Conservation (phyloP, 2,797 vertebrate species). For the Sphenodon punctatus region DNA sequence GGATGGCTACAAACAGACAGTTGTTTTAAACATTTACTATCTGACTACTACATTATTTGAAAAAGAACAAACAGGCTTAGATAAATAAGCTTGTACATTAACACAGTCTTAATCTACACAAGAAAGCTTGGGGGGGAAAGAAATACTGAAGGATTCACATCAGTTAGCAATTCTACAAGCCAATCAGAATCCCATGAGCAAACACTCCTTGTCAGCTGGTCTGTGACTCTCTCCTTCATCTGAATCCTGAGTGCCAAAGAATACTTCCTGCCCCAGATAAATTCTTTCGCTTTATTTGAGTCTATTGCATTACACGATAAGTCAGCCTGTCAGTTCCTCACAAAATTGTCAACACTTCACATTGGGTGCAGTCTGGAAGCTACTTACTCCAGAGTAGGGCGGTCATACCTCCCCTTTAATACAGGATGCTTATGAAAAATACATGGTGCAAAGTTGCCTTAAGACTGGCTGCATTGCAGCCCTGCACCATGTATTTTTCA, state of each 20-base stretch:
- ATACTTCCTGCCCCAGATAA: slow-evolving; percentile 21
- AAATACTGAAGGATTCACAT: neutral
- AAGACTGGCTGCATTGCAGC: too few relatives aligned
- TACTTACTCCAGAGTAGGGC: too few relatives aligned
- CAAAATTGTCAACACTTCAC: neutral
- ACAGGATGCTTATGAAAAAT: too few relatives aligned
- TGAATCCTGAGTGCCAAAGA: slow-evolving; percentile 29
- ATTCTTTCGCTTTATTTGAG: slow-evolving; percentile 32
- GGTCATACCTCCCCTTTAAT: too few relatives aligned
- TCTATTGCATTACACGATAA: slow-evolving; percentile 21
- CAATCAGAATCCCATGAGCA: neutral
- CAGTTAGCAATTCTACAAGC: slow-evolving; percentile 24
- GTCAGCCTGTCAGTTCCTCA: neutral
- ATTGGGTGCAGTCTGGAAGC: too few relatives aligned
- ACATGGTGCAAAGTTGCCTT: too few relatives aligned
- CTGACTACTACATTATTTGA: too few relatives aligned
- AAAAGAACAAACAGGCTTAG: too few relatives aligned
- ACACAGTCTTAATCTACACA: too few relatives aligned
- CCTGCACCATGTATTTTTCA: too few relatives aligned
- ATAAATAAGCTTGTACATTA: neutral
- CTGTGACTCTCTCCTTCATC: slow-evolving; percentile 13
- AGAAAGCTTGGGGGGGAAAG: slow-evolving; percentile 3
- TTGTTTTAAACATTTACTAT: too few relatives aligned
- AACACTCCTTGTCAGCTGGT: slow-evolving; percentile 8
- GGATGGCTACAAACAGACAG: too few relatives aligned